A percentile compares a stretch with the other conserved stretches of the same genome.
Evolutionary conservation across 2,113 vertebrate species (phyloP).

Genomic region (Bos javanicus): DNA sequence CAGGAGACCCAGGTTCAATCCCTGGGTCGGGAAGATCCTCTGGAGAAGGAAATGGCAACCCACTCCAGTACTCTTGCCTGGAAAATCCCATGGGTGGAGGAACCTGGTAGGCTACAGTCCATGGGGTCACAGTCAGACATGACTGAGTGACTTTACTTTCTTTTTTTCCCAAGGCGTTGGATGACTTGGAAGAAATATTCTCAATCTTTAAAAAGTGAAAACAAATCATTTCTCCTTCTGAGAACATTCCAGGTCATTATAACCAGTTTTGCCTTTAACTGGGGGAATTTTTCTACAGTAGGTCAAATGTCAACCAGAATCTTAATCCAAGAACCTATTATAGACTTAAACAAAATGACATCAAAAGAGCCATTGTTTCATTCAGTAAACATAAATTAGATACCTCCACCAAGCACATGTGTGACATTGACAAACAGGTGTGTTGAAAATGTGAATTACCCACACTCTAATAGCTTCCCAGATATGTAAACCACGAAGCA

Average conservation of each 20-base stretch:
- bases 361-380: not conserved
- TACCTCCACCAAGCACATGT: not conserved
- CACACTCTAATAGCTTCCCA: not conserved
- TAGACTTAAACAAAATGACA: not conserved
- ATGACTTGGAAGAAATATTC: not conserved
- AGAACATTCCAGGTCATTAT: not conserved
- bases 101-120: not conserved
- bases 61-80: not conserved
- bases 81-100: not conserved
- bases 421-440: not conserved
- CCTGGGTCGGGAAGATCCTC: not conserved
- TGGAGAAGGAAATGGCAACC: not conserved
- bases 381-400: not conserved
- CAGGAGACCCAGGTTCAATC: rapidly evolving
- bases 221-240: not conserved
- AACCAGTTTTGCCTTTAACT: not conserved
- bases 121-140: not conserved
- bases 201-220: not conserved
- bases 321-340: not conserved
- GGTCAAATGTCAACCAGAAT: not conserved
- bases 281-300: not conserved
- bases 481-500: not conserved
- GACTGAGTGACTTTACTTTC: not conserved
- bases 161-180: not conserved
- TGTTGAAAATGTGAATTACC: not conserved